These are phyloP conservation scores for Brachionus asplanchnoidis DNA, from an alignment of 1,140 invertebrate genomes.

Conservation along the genomic window DNA sequence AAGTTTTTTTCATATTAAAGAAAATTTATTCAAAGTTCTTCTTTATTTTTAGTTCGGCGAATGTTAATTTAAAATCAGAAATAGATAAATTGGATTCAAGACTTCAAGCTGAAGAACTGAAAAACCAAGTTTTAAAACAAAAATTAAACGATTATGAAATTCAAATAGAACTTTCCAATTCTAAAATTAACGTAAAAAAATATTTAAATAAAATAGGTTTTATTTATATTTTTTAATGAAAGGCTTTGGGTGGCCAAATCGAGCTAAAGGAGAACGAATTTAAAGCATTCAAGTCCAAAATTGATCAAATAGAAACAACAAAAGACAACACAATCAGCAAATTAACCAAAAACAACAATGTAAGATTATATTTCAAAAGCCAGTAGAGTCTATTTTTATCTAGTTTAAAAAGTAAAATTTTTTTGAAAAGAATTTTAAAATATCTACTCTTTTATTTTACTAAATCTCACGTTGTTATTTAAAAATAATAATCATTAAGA, in stretches of 20 bases:
- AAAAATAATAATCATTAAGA: too few species aligned
- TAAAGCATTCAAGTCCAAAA: constrained; percentile 1
- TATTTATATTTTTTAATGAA: neutral
- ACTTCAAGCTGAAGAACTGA: constrained; percentile 16
- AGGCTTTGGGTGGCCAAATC: neutral
- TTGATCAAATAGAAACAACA: neutral
- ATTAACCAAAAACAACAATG: neutral
- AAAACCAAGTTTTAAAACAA: constrained; percentile 20
- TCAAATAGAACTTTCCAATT: neutral
- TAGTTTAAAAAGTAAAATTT: neutral
- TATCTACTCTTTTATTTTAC: too few species aligned
- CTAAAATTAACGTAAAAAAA: constrained; percentile 22
- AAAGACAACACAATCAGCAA: neutral
- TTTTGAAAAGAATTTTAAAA: too few species aligned
- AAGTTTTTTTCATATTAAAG: too few species aligned
- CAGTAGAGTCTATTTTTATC: neutral
- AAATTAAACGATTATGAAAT: constrained; percentile 13
- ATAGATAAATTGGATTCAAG: constrained; percentile 10
- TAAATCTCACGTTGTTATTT: too few species aligned
- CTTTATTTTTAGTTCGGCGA: neutral
- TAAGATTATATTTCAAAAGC: neutral
- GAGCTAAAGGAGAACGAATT: constrained; percentile 9
- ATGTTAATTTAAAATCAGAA: neutral
- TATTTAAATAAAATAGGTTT: neutral
- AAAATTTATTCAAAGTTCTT: neutral